These are phyloP conservation scores for Propithecus coquereli DNA, from an alignment of 2,113 vertebrate species.

Conservation along the genomic window DNA sequence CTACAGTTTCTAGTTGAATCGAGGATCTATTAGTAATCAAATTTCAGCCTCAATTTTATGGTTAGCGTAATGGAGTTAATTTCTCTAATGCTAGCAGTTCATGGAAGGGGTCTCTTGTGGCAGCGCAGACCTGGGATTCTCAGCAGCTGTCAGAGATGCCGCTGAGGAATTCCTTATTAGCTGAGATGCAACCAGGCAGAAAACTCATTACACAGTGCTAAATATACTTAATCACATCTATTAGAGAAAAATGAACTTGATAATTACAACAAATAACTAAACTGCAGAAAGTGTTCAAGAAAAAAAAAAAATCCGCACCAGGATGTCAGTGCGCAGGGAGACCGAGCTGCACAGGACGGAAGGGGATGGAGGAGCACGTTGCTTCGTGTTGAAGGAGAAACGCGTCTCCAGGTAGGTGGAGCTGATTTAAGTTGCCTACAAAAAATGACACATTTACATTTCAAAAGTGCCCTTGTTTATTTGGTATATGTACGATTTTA, in stretches of 20 bases:
- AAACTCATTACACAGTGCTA: slow-evolving; percentile 99
- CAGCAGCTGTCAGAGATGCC: slow-evolving; percentile 86
- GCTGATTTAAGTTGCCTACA: slow-evolving; percentile 55
- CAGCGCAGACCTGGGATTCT: slow-evolving; percentile 82
- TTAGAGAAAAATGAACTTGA: slow-evolving; percentile 92
- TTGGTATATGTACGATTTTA: slow-evolving; percentile 68
- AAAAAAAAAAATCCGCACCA: slow-evolving; percentile 63
- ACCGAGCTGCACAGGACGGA: neutral
- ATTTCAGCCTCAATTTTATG: slow-evolving; percentile 88
- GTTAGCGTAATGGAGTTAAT: slow-evolving; percentile 88
- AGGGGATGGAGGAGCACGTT: fast-evolving
- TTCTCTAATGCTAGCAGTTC: slow-evolving; percentile 86
- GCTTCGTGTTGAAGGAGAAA: slow-evolving; percentile 39
- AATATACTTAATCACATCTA: slow-evolving; percentile 99
- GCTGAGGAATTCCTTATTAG: slow-evolving; percentile 93
- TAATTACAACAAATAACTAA: slow-evolving; percentile 96
- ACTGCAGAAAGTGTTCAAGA: slow-evolving; percentile 84
- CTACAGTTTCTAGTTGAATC: slow-evolving; percentile 54
- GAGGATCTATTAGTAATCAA: slow-evolving; percentile 84
- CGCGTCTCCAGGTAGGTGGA: neutral
- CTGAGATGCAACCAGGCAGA: slow-evolving; percentile 97
- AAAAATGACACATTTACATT: slow-evolving; percentile 73
- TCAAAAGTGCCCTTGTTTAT: slow-evolving; percentile 71
- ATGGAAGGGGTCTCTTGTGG: slow-evolving; percentile 81
- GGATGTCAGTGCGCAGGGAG: slow-evolving; percentile 12